Conservation (phyloP, 2,888 invertebrate species). For the Drosophila borealis region DNA sequence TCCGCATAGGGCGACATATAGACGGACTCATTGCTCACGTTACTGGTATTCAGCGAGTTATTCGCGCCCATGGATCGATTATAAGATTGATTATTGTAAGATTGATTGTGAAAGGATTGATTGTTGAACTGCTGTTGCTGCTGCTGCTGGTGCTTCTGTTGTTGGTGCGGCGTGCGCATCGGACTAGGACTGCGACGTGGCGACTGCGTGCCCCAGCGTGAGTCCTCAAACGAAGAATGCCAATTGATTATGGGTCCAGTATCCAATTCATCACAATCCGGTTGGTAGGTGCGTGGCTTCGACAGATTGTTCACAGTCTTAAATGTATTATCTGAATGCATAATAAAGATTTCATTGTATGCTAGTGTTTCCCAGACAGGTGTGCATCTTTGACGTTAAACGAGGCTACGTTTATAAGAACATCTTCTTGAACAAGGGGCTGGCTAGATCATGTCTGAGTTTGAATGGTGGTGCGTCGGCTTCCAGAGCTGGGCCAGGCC, state of each 20-base stretch:
- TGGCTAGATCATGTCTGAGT: no score
- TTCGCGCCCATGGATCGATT: slow-evolving; percentile 72
- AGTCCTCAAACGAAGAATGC: slow-evolving; percentile 85
- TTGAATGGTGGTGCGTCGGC: no score
- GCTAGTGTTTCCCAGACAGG: neutral
- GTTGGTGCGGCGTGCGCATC: slow-evolving; percentile 54
- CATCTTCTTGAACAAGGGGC: no score
- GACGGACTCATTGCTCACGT: slow-evolving; percentile 72
- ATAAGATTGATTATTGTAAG: slow-evolving; percentile 59
- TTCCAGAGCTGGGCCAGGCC: no score
- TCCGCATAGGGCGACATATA: slow-evolving; percentile 82
- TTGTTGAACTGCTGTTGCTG: slow-evolving; percentile 16
- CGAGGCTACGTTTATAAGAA: no score
- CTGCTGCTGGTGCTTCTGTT: slow-evolving; percentile 36
- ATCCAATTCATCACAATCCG: slow-evolving; percentile 64
- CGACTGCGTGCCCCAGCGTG: slow-evolving; percentile 81
- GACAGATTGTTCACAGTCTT: slow-evolving; percentile 41
- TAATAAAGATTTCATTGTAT: neutral
- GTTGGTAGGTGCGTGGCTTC: slow-evolving; percentile 33
- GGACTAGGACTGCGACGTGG: slow-evolving; percentile 79
- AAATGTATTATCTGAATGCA: slow-evolving; percentile 79
- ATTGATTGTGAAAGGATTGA: slow-evolving; percentile 61
- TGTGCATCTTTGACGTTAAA: no score
- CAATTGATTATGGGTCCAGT: slow-evolving; percentile 81
- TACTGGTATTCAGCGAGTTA: slow-evolving; percentile 76